Evolutionary conservation across 1,140 invertebrate genomes (phyloP).

Genomic region (Zaprionus vittiger): DNA sequence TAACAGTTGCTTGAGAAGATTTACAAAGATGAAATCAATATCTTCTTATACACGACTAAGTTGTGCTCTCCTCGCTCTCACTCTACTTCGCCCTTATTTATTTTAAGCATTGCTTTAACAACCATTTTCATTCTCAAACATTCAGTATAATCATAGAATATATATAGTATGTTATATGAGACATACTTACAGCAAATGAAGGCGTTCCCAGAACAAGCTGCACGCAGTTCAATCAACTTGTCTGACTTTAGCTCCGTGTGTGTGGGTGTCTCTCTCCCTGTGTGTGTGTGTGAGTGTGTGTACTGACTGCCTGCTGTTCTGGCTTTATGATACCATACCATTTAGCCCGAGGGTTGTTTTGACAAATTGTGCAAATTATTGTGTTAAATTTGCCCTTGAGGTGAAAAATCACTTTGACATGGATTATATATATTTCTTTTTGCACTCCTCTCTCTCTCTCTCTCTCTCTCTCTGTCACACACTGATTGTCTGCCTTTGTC

Average conservation of each 20-base stretch:
- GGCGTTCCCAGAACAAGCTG: slow-evolving; percentile 54
- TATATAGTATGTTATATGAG: background rate
- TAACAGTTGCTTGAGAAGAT: background rate
- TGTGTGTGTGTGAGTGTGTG: slow-evolving; percentile 28
- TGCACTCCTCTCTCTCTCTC: background rate
- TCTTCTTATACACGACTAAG: background rate
- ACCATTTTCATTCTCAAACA: background rate
- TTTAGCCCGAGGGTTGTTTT: slow-evolving; percentile 82
- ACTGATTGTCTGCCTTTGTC: slow-evolving; percentile 68
- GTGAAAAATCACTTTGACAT: slow-evolving; percentile 83
- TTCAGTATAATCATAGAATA: slow-evolving; percentile 5
- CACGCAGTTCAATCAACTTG: slow-evolving; percentile 71
- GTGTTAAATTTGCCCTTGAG: slow-evolving; percentile 84
- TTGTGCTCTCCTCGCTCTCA: background rate
- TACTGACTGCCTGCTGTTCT: slow-evolving; percentile 51
- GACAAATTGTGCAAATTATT: slow-evolving; percentile 84
- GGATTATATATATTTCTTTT: slow-evolving; percentile 40
- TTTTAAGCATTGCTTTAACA: background rate
- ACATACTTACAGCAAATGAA: slow-evolving; percentile 9
- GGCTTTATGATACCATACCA: slow-evolving; percentile 74
- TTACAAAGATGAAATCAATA: too few species aligned
- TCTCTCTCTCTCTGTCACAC: background rate
- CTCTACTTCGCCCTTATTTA: too few species aligned
- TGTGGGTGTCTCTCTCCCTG: background rate
- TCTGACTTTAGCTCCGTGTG: slow-evolving; percentile 29